Percentiles rank a stretch among this genome's conserved stretches.
Conservation (phyloP, 2,797 vertebrate species). For the Mormyrops boulengeri region DNA sequence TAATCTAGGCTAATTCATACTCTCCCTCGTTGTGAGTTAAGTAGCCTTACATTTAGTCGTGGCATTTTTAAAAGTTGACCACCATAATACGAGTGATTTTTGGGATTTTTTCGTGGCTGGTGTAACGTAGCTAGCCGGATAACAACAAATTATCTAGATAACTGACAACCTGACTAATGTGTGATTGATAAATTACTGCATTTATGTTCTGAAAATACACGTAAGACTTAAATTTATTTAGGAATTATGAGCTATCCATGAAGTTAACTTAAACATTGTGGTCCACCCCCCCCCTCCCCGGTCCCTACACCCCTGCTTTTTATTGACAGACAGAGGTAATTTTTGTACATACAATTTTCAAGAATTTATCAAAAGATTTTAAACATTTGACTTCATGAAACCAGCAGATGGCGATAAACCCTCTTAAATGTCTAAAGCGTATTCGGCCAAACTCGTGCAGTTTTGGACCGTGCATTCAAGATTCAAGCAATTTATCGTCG, state of each 20-base stretch:
- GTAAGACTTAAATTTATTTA: neutral
- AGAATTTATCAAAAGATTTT: neutral
- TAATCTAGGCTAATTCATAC: neutral
- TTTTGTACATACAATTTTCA: neutral
- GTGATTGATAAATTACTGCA: neutral
- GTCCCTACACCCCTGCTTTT: neutral
- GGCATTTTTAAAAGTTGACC: neutral
- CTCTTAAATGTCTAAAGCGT: neutral
- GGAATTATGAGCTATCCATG: neutral
- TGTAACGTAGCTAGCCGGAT: neutral
- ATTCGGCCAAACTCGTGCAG: neutral
- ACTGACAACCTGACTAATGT: neutral
- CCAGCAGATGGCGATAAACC: slow-evolving; percentile 19
- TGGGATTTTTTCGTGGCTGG: neutral
- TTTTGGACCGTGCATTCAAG: neutral
- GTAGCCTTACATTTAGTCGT: neutral
- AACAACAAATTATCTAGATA: neutral
- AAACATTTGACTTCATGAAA: neutral
- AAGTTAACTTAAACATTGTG: neutral
- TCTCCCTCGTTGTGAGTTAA: neutral
- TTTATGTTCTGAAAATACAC: neutral
- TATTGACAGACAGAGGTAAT: neutral
- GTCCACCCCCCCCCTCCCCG: neutral
- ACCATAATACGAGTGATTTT: neutral
- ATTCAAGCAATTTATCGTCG: neutral